Evolutionary conservation across 2,797 vertebrate genomes (phyloP).

Genomic region (Periophthalmus magnuspinnatus): DNA sequence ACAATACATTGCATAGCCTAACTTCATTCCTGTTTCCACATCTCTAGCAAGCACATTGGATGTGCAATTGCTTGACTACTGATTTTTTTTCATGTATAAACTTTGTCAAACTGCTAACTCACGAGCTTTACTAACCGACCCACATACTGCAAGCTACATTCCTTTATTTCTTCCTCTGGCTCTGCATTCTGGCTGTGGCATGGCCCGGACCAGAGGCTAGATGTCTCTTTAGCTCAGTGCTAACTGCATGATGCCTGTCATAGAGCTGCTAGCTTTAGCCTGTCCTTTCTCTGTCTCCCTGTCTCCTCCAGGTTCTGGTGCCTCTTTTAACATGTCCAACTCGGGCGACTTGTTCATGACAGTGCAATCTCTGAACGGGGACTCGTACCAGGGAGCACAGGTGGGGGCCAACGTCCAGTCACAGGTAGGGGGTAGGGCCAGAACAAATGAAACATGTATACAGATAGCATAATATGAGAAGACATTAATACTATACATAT

Average conservation of each 20-base stretch:
- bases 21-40: not conserved
- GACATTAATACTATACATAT: not conserved
- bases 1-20: too few relatives aligned
- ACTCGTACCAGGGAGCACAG: slow-evolving; percentile 99
- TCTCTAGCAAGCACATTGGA: not conserved
- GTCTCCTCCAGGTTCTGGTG: slow-evolving; percentile 98
- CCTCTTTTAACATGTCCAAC: slow-evolving; percentile 99
- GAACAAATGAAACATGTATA: not conserved
- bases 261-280: slow-evolving; percentile 38
- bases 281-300: slow-evolving; percentile 79
- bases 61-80: not conserved
- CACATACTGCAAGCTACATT: not conserved
- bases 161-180: slow-evolving; percentile 23
- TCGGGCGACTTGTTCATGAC: slow-evolving; percentile 99
- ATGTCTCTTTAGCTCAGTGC: slow-evolving; percentile 74
- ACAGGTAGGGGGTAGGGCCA: slow-evolving; percentile 81
- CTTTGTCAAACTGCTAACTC: not conserved
- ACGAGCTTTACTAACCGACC: not conserved
- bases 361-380: slow-evolving; percentile 99
- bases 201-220: slow-evolving; percentile 33
- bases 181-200: slow-evolving; percentile 15
- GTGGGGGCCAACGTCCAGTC: slow-evolving; percentile 99
- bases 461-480: not conserved
- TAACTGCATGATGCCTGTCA: slow-evolving; percentile 30
- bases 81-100: not conserved